Percentiles rank a stretch among this genome's conserved stretches.
Evolutionary conservation across 2,797 vertebrate genomes (phyloP).

Genomic region (Poeciliopsis presidionis): DNA sequence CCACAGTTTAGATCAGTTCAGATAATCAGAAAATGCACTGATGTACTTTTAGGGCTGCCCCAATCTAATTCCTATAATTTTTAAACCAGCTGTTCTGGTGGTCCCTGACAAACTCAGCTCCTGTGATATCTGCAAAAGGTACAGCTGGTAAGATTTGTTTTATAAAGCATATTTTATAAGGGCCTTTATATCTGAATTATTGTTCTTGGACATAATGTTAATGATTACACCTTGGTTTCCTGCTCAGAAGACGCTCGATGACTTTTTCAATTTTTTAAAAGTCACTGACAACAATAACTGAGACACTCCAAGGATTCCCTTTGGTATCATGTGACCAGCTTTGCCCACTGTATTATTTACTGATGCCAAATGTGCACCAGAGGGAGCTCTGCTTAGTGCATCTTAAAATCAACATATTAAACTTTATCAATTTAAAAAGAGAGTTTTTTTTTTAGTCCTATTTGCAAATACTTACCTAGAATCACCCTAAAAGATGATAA

Average conservation of each 20-base stretch:
- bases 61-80: background rate
- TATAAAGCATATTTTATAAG: background rate
- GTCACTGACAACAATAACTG: background rate
- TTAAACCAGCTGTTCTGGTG: background rate
- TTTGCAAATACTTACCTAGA: background rate
- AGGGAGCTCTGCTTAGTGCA: background rate
- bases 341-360: background rate
- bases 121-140: background rate
- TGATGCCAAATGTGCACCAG: background rate
- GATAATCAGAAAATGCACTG: background rate
- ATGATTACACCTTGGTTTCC: background rate
- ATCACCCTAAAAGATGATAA: background rate
- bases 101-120: background rate
- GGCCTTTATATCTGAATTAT: background rate
- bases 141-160: background rate
- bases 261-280: background rate
- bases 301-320: background rate
- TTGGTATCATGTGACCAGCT: background rate
- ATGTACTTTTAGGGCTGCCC: background rate
- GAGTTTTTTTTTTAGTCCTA: background rate
- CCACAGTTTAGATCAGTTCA: background rate
- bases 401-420: background rate
- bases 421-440: background rate
- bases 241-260: background rate
- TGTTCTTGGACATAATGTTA: background rate